phyloP scores from a whole-genome alignment of 1,140 invertebrate genomes.

The Wiebesia pumilae region DNA sequence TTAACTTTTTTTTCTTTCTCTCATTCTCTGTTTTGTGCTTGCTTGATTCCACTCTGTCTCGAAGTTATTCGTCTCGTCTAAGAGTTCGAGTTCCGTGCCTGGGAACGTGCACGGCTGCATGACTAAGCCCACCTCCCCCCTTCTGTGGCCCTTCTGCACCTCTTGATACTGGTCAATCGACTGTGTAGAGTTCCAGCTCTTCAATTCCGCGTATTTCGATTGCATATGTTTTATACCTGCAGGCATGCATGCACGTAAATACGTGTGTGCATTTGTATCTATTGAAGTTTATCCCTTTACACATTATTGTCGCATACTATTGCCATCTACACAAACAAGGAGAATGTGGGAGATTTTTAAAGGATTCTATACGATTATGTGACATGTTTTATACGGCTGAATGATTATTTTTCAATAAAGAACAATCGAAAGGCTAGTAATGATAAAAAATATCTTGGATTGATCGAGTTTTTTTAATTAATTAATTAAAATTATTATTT shows the following conservation, averaged over 20 bases:
- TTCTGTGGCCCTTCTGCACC: not conserved
- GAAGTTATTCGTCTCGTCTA: constrained; percentile 43
- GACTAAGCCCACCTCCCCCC: constrained; percentile 62
- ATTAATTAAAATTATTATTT: too few relatives aligned
- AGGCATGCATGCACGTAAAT: not conserved
- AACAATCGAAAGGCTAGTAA: too few relatives aligned
- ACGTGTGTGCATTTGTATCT: not conserved
- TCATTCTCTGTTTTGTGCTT: constrained; percentile 26
- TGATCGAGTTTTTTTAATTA: too few relatives aligned
- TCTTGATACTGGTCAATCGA: constrained; percentile 56
- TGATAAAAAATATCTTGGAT: too few relatives aligned
- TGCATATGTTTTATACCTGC: not conserved
- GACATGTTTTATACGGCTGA: too few relatives aligned
- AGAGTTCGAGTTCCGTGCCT: constrained; percentile 63
- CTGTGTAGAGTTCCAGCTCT: constrained; percentile 1
- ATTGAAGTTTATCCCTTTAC: not conserved
- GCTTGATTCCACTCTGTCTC: constrained; percentile 54
- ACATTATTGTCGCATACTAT: too few relatives aligned
- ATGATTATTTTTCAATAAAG: too few relatives aligned
- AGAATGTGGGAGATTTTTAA: too few relatives aligned
- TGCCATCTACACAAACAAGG: too few relatives aligned
- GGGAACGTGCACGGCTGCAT: constrained; percentile 66
- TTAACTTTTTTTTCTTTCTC: constrained; percentile 41
- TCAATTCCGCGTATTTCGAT: constrained; percentile 3
- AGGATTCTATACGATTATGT: too few relatives aligned